Evolutionary conservation across 2,113 vertebrate species (phyloP).

Genomic region (Austrofundulus limnaeus): DNA sequence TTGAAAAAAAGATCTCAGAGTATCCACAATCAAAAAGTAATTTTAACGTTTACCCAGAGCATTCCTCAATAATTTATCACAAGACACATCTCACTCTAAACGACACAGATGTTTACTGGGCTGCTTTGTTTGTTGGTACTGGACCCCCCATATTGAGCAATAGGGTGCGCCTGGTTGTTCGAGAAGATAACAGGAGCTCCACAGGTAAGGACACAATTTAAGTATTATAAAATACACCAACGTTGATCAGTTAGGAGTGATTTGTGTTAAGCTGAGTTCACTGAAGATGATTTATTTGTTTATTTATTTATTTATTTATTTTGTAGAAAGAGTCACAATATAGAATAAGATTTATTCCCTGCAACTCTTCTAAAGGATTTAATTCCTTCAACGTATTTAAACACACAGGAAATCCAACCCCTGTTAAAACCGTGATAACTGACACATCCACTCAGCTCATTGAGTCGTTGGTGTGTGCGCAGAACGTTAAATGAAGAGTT

Average conservation of each 20-base stretch:
- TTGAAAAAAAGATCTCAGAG: conserved; percentile 19
- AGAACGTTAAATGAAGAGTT: no score
- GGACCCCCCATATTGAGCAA: accelerated
- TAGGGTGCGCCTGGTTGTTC: conserved; percentile 22
- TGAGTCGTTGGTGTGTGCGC: no score
- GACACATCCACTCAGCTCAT: no score
- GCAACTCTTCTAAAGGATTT: no score
- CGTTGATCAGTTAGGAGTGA: background rate
- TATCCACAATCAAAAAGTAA: accelerated
- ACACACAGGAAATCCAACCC: no score
- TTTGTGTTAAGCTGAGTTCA: no score
- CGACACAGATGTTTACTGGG: conserved; percentile 32
- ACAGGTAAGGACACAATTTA: conserved; percentile 30
- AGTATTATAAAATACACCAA: accelerated
- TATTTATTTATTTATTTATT: no score
- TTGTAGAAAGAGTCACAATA: no score
- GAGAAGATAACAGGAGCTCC: background rate
- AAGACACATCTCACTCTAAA: conserved; percentile 19
- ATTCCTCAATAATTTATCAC: conserved; percentile 10
- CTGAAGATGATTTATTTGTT: no score
- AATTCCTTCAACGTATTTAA: no score
- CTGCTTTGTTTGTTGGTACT: accelerated
- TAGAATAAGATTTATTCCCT: no score
- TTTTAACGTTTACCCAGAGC: background rate
- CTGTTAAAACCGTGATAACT: no score